Evolutionary conservation across 1,140 invertebrate genomes (phyloP).

Genomic region (Drosophila trapezifrons): DNA sequence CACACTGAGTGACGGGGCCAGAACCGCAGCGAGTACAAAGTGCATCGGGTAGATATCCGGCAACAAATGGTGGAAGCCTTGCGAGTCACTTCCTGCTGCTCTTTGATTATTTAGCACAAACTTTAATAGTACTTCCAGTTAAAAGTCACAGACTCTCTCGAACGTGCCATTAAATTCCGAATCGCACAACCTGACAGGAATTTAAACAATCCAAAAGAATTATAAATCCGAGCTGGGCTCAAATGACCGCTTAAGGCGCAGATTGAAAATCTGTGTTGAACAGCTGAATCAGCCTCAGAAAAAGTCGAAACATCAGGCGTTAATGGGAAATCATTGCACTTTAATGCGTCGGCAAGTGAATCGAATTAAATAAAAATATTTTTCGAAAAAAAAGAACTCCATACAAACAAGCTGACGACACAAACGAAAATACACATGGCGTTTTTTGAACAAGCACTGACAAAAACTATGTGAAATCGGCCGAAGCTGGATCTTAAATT

Average conservation of each 20-base stretch:
- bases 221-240: slow-evolving; percentile 1
- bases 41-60: slow-evolving; percentile 5
- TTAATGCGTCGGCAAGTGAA: slow-evolving; percentile 35
- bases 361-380: slow-evolving; percentile 56
- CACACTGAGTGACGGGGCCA: slow-evolving; percentile 5
- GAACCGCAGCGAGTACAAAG: slow-evolving; percentile 13
- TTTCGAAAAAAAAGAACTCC: slow-evolving; percentile 20
- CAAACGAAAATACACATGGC: slow-evolving; percentile 17
- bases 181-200: neutral
- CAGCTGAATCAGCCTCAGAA: slow-evolving; percentile 18
- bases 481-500: too few species aligned
- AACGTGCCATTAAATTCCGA: slow-evolving; percentile 10
- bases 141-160: slow-evolving; percentile 7
- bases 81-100: slow-evolving; percentile 9
- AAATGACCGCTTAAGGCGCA: slow-evolving; percentile 5
- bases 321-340: slow-evolving; percentile 53
- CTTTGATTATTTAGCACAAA: slow-evolving; percentile 40
- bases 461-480: neutral
- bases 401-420: slow-evolving; percentile 16
- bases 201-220: neutral
- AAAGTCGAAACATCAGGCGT: slow-evolving; percentile 41
- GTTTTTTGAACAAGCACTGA: slow-evolving; percentile 18
- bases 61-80: slow-evolving; percentile 18
- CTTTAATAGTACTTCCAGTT: slow-evolving; percentile 8
- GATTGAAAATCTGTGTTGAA: slow-evolving; percentile 33